phyloP scores from a whole-genome alignment of 2,113 vertebrate species.

The Monopterus albus region DNA sequence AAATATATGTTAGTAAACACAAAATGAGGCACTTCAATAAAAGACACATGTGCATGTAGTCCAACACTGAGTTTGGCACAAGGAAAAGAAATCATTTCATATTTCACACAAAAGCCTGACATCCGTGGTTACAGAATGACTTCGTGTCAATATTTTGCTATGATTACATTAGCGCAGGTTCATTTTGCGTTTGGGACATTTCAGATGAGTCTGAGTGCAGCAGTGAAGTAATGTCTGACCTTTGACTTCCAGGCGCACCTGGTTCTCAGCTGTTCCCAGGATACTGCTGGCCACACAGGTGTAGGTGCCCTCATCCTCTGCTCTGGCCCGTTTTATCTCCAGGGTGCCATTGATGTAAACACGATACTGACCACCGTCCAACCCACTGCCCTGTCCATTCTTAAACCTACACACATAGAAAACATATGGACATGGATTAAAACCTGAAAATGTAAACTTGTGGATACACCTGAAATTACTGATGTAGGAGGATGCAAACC shows the following conservation, averaged over 20 bases:
- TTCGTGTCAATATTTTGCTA: not conserved
- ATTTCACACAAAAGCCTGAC: not conserved
- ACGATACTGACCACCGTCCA: constrained; percentile 93
- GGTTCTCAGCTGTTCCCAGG: constrained; percentile 90
- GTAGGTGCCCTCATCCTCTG: constrained; percentile 95
- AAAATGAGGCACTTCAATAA: constrained; percentile 7
- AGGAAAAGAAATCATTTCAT: constrained; percentile 1
- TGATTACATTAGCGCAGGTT: too few species aligned
- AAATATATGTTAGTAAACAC: not conserved
- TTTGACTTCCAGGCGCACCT: constrained; percentile 96
- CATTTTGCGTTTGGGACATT: too few species aligned
- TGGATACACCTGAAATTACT: too few species aligned
- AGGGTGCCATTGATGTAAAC: constrained; percentile 91
- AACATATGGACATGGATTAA: not conserved
- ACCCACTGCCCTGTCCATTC: constrained; percentile 94
- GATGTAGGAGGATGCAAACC: not conserved
- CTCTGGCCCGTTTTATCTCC: constrained; percentile 87
- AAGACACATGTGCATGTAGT: constrained; percentile 27
- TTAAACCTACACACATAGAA: constrained; percentile 89
- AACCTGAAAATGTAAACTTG: too few species aligned
- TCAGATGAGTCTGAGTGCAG: not conserved
- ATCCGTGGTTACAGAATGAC: not conserved
- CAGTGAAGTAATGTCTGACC: constrained; percentile 79
- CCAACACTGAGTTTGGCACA: constrained; percentile 42
- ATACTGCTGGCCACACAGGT: constrained; percentile 95